Evolutionary conservation across 2,888 invertebrate species (phyloP), one percentile per base, ranked within the genome.

Genomic region (Cylindroiulus punctatus): DNA sequence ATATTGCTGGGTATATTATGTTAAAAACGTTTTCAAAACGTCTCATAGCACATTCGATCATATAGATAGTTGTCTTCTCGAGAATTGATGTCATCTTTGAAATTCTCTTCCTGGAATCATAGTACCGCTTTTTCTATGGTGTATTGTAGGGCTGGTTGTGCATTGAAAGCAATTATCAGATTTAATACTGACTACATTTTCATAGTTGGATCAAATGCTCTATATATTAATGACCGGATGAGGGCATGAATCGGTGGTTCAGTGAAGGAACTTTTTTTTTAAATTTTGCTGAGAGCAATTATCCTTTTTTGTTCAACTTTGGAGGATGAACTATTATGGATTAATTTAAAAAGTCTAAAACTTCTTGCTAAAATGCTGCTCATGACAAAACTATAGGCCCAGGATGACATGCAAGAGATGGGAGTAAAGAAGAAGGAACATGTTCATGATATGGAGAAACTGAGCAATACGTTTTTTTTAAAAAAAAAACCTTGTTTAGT

Each of bases 221-320:
- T 2, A n/a, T n/a, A n/a, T n/a, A 76, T 76, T 76, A 76, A 76
- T 30, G 76, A 76, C 76, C 76, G 76, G 76, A 76, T 76, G 76
- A 76, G 30, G 26, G 2, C 76, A 7, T 30, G 26, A 30, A 76
- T 30, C n/a, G n/a, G n/a, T 14, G 26, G 76, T 26, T 76, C 30
- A 14, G 26, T 22, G 26, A 12, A 30, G 14, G 30, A 2, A 7
- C 19, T 22, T 30, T 76, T 76, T 76, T 76, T 10, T 12, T 44
- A 30, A 22, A 22, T 14, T 30, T 76, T 76, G 30, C 30, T 76
- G 19, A 52, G 19, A 19, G 76, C 26, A 76, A 76, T 76, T 76
- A 76, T 30, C 12, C 22, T 26, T 22, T 76, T 76, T 76, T 76
- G n/a, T 3, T 14, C 26, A 26, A 76, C 30, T 76, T 76, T 26